Base-by-base conservation (phyloP, 1,140 invertebrate genomes). In the Nebria ingens region DNA sequence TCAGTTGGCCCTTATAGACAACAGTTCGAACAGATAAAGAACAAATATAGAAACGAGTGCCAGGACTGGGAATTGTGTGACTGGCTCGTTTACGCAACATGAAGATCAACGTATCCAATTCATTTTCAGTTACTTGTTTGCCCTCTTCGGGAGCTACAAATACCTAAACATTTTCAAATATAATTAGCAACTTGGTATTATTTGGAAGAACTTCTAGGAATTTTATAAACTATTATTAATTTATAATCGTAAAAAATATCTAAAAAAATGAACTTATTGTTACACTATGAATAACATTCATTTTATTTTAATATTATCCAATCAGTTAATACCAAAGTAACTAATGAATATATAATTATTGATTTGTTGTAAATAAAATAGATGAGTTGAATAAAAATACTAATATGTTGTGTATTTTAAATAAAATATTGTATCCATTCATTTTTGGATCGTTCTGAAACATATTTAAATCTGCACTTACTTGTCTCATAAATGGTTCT, bases 1-100 rank as follows among this genome's bases (percentile, higher is more conserved):
- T 97, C 57, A 99, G 82, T 70, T 97, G 89, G 45, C 97, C 97
- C 80, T 99, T 99, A 78, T 98, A 99, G 11, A 99, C 93, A 54
- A 99, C 76, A 3, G 86, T 96, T 55, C 82, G 83, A 49, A 89
- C 73, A 19, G 92, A 97, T 52, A 99, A 74, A 23, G 93, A 97
- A 75, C 95, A 98, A 66, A 98, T 92, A 72, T 99, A 99, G 75
- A 94, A 99, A 51, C 93, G 81, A 9, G 88, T 78, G 3, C 87
- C 89, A 3, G 87, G 85, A 63, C 82, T 79, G 13, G 86, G 82
- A 66, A 98, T 85, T 57, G 81, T 79, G 67, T 98, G 94, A 19
- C 92, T 93, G 0, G 94, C 86, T 54, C 89, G 81, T 74, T 99
- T 99, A 19, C 96, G 81, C 56, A 98, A 73, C 54, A 97, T 77